These are phyloP conservation scores for Ceratina calcarata DNA, from an alignment of 1,140 invertebrate genomes.

Conservation along the genomic window DNA sequence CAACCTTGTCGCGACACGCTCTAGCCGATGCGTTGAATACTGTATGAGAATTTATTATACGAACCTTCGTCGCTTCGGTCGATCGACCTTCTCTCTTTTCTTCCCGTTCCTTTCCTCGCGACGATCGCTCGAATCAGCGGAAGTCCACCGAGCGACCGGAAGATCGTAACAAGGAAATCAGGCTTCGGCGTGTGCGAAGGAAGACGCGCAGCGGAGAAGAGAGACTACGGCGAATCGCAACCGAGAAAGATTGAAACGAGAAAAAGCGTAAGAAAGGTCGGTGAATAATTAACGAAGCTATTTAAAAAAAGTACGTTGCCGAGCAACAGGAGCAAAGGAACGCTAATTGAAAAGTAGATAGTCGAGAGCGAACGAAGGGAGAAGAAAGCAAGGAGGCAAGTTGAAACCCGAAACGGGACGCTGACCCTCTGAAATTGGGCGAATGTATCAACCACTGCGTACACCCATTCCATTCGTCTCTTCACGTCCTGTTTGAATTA, in stretches of 20 bases:
- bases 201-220: not conserved
- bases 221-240: not conserved
- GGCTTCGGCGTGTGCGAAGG: not conserved
- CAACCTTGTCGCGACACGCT: constrained; percentile 67
- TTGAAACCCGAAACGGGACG: not conserved
- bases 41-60: constrained; percentile 72
- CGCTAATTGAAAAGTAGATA: no score
- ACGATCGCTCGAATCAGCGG: no score
- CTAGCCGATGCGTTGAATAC: constrained; percentile 68
- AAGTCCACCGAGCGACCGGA: no score
- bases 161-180: not conserved
- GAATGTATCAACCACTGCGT: not conserved
- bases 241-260: not conserved
- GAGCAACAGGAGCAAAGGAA: not conserved
- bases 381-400: not conserved
- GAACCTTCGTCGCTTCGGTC: constrained; percentile 45
- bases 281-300: constrained; percentile 29
- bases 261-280: not conserved
- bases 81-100: not conserved
- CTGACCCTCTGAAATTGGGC: not conserved
- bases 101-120: no score
- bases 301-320: not conserved
- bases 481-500: not conserved
- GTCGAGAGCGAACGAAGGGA: not conserved
- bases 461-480: no score